phyloP scores from a whole-genome alignment of 2,888 invertebrate species.

The Sinopyrophorus schimmeli region DNA sequence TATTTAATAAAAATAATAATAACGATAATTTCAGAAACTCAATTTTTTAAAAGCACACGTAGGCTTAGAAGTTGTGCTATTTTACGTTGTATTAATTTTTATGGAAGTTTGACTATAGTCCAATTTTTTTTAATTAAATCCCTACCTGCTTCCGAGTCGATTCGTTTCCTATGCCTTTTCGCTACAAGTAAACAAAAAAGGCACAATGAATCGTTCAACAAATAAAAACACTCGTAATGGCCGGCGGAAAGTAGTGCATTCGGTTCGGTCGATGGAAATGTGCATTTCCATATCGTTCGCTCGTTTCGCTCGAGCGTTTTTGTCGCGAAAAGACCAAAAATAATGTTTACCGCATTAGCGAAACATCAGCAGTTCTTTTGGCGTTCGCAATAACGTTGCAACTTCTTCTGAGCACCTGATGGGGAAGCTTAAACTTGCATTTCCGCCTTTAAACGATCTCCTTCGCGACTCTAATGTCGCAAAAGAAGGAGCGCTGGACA shows the following conservation, averaged over 20 bases:
- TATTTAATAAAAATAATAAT: too few species aligned
- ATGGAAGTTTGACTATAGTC: too few species aligned
- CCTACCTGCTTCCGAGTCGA: too few species aligned
- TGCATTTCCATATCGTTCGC: slow-evolving; percentile 50
- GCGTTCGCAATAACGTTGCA: slow-evolving; percentile 25
- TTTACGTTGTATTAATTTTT: too few species aligned
- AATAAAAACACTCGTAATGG: slow-evolving; percentile 40
- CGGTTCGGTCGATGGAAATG: slow-evolving; percentile 44
- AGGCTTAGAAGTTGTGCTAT: too few species aligned
- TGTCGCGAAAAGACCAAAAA: slow-evolving; percentile 23
- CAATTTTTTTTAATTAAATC: too few species aligned
- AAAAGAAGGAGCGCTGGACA: slow-evolving; percentile 14
- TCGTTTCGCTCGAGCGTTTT: slow-evolving; percentile 47
- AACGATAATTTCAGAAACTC: too few species aligned
- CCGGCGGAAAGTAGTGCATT: slow-evolving; percentile 43
- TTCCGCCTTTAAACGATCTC: slow-evolving; percentile 11
- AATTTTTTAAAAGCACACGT: too few species aligned
- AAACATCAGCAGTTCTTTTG: slow-evolving; percentile 18
- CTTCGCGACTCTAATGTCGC: not conserved
- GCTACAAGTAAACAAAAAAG: not conserved
- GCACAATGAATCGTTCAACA: slow-evolving; percentile 4
- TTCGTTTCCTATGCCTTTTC: too few species aligned
- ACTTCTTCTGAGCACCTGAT: slow-evolving; percentile 28
- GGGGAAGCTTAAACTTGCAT: slow-evolving; percentile 16
- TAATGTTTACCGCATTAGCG: slow-evolving; percentile 23